Evolutionary conservation across 2,113 vertebrate species (phyloP).

Genomic region (Catharus fuscescens): DNA sequence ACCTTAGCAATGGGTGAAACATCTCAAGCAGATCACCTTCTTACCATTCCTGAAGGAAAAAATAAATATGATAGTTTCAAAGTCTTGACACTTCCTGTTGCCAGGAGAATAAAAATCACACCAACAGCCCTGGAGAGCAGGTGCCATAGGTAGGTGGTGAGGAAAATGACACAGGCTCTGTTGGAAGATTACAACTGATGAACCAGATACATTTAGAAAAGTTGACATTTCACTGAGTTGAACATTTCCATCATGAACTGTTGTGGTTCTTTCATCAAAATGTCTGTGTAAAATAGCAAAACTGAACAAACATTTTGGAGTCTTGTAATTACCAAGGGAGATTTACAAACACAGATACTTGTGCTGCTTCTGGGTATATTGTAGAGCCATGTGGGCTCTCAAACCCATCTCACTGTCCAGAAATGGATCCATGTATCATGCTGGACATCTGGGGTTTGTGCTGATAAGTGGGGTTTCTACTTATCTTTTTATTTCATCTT

Average conservation of each 20-base stretch:
- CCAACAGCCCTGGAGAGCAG: background rate
- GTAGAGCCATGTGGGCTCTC: fast-evolving
- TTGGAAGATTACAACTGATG: background rate
- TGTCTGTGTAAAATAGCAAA: background rate
- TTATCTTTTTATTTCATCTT: background rate
- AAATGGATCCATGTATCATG: background rate
- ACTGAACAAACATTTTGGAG: background rate
- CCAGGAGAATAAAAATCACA: background rate
- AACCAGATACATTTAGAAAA: background rate
- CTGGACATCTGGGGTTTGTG: background rate
- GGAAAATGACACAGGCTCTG: background rate
- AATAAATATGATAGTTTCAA: background rate
- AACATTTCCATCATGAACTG: background rate
- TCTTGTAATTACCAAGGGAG: background rate
- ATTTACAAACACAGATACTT: background rate
- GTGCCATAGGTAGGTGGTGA: background rate
- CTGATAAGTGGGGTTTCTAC: background rate
- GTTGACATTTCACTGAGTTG: background rate
- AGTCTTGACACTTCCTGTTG: background rate
- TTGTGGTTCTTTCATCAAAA: background rate
- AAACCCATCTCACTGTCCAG: background rate
- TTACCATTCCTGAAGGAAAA: background rate
- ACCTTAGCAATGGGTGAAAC: background rate
- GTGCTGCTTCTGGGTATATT: background rate
- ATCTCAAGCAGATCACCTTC: background rate